These are phyloP conservation scores for Fratercula arctica DNA, from an alignment of 2,797 vertebrate species.

Conservation along the genomic window DNA sequence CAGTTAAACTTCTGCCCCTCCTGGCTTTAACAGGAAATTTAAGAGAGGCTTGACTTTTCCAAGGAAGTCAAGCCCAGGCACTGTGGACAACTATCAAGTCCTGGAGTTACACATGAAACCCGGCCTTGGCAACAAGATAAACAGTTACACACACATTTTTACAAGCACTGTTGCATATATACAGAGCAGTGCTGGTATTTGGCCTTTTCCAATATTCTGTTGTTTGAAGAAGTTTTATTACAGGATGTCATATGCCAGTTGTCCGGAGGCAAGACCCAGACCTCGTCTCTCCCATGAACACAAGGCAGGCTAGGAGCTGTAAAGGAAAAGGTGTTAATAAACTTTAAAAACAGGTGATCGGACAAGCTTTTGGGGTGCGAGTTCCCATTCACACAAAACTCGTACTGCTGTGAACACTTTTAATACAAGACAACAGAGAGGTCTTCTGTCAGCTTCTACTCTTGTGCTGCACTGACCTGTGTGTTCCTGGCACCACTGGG, in stretches of 20 bases:
- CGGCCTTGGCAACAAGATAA: neutral
- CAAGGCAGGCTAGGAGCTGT: neutral
- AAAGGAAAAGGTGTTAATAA: neutral
- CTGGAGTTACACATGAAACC: neutral
- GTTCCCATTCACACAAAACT: neutral
- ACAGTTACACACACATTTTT: neutral
- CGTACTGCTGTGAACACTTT: neutral
- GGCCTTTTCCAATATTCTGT: neutral
- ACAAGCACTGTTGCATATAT: neutral
- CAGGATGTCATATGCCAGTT: neutral
- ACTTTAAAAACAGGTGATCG: neutral
- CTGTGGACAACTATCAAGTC: neutral
- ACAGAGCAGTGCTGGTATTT: neutral
- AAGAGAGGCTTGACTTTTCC: conserved; percentile 1
- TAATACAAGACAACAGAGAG: rapidly evolving
- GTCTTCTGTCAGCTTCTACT: neutral
- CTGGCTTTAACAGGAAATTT: neutral
- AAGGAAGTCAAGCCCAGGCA: neutral
- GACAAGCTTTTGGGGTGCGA: neutral
- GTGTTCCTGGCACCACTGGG: rapidly evolving
- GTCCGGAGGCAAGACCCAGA: neutral
- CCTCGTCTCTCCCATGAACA: neutral
- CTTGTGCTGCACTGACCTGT: rapidly evolving
- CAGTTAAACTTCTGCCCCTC: conserved; percentile 10
- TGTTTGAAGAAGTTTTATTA: conserved; percentile 43